A percentile compares a stretch with the other conserved stretches of the same genome.
Evolutionary conservation across 1,140 invertebrate genomes (phyloP).

Genomic region (Ephestia elutella): DNA sequence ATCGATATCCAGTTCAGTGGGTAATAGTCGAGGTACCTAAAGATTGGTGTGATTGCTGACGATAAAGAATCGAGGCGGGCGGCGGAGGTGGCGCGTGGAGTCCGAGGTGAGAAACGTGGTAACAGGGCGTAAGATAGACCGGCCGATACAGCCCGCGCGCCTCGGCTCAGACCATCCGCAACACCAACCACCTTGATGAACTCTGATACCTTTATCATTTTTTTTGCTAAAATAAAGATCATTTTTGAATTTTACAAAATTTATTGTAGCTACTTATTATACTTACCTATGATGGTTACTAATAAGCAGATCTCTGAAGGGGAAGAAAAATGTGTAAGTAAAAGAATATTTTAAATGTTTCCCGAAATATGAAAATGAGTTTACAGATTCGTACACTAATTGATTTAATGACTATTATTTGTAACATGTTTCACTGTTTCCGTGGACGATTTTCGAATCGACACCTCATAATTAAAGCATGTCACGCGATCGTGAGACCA

Average conservation of each 20-base stretch:
- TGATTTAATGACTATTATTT: constrained; percentile 58
- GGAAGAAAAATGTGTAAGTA: not conserved
- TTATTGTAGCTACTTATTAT: too few species aligned
- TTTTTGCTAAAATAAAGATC: not conserved
- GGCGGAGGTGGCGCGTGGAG: constrained; percentile 42
- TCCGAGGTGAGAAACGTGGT: constrained; percentile 67
- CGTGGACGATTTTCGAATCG: constrained; percentile 60
- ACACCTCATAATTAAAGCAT: constrained; percentile 67
- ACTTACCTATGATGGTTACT: too few species aligned
- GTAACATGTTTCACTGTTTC: constrained; percentile 47
- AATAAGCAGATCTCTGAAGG: too few species aligned
- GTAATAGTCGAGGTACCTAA: constrained; percentile 38
- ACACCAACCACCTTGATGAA: constrained; percentile 1
- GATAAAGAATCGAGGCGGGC: constrained; percentile 53
- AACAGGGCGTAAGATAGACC: constrained; percentile 64
- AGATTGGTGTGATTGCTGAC: constrained; percentile 51
- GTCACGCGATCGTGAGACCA: constrained; percentile 57
- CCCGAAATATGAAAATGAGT: constrained; percentile 7
- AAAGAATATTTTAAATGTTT: not conserved
- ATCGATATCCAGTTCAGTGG: constrained; percentile 48
- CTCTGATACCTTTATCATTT: not conserved
- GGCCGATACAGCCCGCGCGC: constrained; percentile 39
- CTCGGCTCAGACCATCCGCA: constrained; percentile 20
- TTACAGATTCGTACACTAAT: constrained; percentile 20
- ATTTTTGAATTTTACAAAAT: not conserved